Evolutionary conservation across 2,888 invertebrate genomes (phyloP), one percentile per base, ranked within the genome.

Genomic region (Calameuta pallipes): DNA sequence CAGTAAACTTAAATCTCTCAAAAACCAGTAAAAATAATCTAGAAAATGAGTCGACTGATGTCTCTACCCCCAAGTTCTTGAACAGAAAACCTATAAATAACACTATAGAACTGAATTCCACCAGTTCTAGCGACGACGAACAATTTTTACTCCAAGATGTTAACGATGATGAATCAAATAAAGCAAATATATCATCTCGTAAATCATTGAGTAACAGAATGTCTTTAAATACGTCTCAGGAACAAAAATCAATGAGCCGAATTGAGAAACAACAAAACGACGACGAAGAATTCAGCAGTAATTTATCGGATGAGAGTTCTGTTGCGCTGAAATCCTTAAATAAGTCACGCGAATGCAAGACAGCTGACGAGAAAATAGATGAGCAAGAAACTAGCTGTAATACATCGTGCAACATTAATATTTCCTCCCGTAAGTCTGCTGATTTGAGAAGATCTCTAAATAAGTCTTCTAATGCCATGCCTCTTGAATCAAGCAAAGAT

Each of bases 181-280:
- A 56, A 56, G 56, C 23, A 56, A 56, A 56, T 56, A 56, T 15
- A 6, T 56, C 56, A 56, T 56, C 23, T 56, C 56, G 56, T 56
- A 56, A 56, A 23, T 56, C 56, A 56, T 23, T 56, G 56, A 23
- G 56, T n/a, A 41, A 33, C 12, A 56, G 41, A 41, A 76, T 35
- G 36, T 76, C 76, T n/a, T n/a, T 30, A 30, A 30, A 23, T n/a
- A 41, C 13, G 23, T 70, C 76, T 34, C 71, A 76, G n/a, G 15
- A 41, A 23, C 56, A 23, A 56, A 56, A 56, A 23, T 56, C 56
- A 56, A 56, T 2, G 23, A 56, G 9, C 56, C 56, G 9, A 23
- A 56, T 56, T 56, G 56, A 56, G 23, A 23, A 56, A 56, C 56
- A 56, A 56, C 23, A 56, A 56, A 56, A 23, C 9, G 23, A 56